Percentiles rank a stretch among this genome's conserved stretches.
phyloP scores from a whole-genome alignment of 2,797 vertebrate genomes.

The Peromyscus aztecus region DNA sequence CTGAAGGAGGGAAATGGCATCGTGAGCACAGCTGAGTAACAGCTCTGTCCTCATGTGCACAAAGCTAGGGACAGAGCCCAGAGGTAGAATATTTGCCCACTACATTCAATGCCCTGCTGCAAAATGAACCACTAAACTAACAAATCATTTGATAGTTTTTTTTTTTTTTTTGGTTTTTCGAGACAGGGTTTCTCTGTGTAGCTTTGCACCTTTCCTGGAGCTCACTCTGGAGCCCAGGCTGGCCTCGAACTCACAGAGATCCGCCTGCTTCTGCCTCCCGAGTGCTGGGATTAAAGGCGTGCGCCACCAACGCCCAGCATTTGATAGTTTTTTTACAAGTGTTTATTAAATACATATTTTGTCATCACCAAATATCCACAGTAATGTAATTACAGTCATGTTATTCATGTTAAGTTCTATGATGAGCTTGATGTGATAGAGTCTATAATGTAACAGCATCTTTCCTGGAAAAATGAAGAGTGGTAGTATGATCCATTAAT shows the following conservation, averaged over 20 bases:
- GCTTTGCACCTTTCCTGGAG: too few relatives aligned
- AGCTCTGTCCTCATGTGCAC: neutral
- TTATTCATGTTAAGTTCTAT: neutral
- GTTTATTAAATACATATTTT: conserved; percentile 31
- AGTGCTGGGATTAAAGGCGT: too few relatives aligned
- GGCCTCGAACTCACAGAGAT: too few relatives aligned
- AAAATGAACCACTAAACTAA: neutral
- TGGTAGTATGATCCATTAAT: neutral
- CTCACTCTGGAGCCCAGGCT: too few relatives aligned
- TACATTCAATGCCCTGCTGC: neutral
- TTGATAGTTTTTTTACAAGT: conserved; percentile 18
- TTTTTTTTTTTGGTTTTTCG: too few relatives aligned
- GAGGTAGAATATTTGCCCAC: neutral
- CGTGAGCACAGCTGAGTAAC: neutral
- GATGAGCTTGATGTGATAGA: neutral
- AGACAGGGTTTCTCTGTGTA: too few relatives aligned
- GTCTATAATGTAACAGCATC: neutral
- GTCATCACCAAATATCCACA: neutral
- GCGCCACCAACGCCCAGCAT: too few relatives aligned
- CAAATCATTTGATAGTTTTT: conserved; percentile 36
- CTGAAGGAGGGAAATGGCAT: neutral
- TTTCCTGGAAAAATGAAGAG: neutral
- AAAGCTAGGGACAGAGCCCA: neutral
- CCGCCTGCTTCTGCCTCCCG: too few relatives aligned
- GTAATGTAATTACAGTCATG: neutral